These are phyloP conservation scores for Tridacna gigas DNA, from an alignment of 2,888 invertebrate species.

Conservation along the genomic window DNA sequence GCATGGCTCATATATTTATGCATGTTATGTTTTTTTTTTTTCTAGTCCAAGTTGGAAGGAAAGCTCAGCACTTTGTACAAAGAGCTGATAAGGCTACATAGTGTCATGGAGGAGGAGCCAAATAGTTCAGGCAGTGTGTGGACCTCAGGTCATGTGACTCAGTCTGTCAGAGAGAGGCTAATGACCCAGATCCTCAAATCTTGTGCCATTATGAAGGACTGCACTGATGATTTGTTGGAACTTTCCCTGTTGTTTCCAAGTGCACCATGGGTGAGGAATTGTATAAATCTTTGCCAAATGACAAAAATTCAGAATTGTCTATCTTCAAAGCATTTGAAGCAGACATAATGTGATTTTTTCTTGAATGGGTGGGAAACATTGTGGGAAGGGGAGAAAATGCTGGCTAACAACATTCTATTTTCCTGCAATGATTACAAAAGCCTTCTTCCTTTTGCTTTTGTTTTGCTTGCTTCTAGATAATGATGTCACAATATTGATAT, in stretches of 20 bases:
- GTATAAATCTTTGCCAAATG: too few relatives aligned
- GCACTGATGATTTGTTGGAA: constrained; percentile 75
- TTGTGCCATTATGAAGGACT: constrained; percentile 76
- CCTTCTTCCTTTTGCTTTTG: too few relatives aligned
- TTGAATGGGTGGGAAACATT: too few relatives aligned
- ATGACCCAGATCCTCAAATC: constrained; percentile 72
- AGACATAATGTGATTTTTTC: too few relatives aligned
- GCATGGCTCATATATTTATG: too few relatives aligned
- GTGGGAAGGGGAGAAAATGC: too few relatives aligned
- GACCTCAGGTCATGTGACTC: constrained; percentile 66
- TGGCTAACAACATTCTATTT: too few relatives aligned
- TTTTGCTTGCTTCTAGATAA: too few relatives aligned
- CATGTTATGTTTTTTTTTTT: constrained; percentile 12
- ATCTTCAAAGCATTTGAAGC: too few relatives aligned
- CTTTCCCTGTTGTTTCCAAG: constrained; percentile 79
- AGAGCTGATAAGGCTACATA: constrained; percentile 74
- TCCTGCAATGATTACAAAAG: too few relatives aligned
- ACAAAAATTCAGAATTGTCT: too few relatives aligned
- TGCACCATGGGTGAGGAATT: constrained; percentile 81
- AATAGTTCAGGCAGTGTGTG: constrained; percentile 49
- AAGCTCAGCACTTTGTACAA: constrained; percentile 77
- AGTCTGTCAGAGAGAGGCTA: constrained; percentile 71
- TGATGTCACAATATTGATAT: too few relatives aligned
- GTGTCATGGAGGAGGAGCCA: constrained; percentile 53
- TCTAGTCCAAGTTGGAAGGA: constrained; percentile 80